Base-by-base conservation (phyloP, 64 coral and sea anemone genomes). In the Porites lutea region DNA sequence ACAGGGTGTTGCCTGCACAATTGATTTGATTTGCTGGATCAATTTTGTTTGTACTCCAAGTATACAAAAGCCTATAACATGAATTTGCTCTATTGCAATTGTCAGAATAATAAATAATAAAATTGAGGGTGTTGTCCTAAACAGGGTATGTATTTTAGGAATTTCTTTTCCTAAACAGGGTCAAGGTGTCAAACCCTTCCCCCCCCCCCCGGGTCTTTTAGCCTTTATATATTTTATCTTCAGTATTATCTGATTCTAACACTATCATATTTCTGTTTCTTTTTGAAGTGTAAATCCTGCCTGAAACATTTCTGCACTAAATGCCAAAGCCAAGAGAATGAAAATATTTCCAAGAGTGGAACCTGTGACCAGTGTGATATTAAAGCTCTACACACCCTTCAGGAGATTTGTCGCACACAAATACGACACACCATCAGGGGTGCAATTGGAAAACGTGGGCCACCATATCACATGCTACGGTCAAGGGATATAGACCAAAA, bases 401-500 rank as follows among this genome's bases (percentile, higher is more conserved):
- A 87, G 47, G 91, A 93, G 27, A 93, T 93, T 15, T 93, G 91
- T 18, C 82, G 91, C 6, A 87, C 71, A 46, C 53, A 83, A 10
- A 93, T 93, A 21, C 27, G 86, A 22, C 69, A 77, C 1, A 22
- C 69, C 13, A 88, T 88, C 69, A 87, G 82, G 13, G 82, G 72
- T 43, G 83, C 82, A 6, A 78, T 87, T 61, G 72, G 20, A 68
- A 50, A 16, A n/a, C 7, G 15, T 47, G 18, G 11, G 4, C 46
- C 61, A 20, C 10, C 60, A 20, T 15, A 20, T 69, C 14, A 22
- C 63, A 12, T 58, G 44, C 65, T 78, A 69, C 91, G 87, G 65
- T 63, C 91, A 87, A 87, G 47, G 27, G 82, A 93, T 21, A 93
- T 93, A 47, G 79, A 93, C 60, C 74, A 65, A 37, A 93, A 93